Evolutionary conservation across 2,113 vertebrate genomes (phyloP).

Genomic region (Seriola aureovittata): DNA sequence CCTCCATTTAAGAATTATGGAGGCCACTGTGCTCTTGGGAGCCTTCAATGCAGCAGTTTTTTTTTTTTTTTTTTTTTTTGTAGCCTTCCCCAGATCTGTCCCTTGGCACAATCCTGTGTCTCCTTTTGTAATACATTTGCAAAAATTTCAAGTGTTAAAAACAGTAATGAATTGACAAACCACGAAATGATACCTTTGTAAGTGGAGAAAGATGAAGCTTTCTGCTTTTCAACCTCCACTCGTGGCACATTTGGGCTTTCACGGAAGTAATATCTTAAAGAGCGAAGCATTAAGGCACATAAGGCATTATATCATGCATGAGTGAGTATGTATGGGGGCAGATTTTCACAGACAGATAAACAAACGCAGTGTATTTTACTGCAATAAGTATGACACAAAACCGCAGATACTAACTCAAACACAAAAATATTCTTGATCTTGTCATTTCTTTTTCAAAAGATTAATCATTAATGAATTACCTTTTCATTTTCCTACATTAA

Average conservation of each 20-base stretch:
- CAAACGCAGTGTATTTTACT: not conserved
- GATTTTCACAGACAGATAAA: not conserved
- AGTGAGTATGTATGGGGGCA: constrained; percentile 31
- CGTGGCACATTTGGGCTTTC: constrained; percentile 9
- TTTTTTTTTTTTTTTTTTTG: too few species aligned
- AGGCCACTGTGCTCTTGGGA: too few species aligned
- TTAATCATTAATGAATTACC: not conserved
- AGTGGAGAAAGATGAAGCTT: not conserved
- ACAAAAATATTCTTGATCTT: not conserved
- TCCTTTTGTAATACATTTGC: too few species aligned
- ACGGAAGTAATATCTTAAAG: constrained; percentile 14
- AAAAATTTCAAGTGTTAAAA: not conserved
- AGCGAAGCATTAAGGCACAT: not conserved
- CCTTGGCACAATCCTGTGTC: too few species aligned
- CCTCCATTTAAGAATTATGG: too few species aligned
- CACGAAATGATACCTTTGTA: constrained; percentile 15
- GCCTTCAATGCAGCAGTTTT: too few species aligned
- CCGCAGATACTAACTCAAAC: not conserved
- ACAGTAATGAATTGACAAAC: constrained; percentile 15
- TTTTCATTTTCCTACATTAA: not conserved
- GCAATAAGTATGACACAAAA: not conserved
- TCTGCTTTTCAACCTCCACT: constrained; percentile 5
- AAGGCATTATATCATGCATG: constrained; percentile 16
- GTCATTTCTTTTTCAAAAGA: not conserved
- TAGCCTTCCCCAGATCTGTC: too few species aligned